These are phyloP conservation scores for Caiman crocodilus DNA, from an alignment of 2,797 vertebrate genomes.

Conservation along the genomic window DNA sequence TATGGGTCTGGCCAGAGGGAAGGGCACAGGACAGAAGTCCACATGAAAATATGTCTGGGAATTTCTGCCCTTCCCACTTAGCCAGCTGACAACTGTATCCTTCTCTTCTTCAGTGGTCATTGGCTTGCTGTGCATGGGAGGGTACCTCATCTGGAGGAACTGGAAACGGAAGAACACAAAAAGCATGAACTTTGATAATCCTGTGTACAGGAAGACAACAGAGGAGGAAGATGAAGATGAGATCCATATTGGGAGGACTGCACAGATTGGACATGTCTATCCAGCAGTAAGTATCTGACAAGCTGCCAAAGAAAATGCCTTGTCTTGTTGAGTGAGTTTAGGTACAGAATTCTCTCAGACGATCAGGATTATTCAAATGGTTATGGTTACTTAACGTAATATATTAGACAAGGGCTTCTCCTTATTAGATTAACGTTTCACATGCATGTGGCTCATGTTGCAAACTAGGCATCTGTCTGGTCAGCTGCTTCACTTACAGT, in stretches of 20 bases:
- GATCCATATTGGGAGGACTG: slow-evolving; percentile 94
- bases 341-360: neutral
- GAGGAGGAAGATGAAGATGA: slow-evolving; percentile 94
- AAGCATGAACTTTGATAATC: slow-evolving; percentile 99
- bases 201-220: slow-evolving; percentile 96
- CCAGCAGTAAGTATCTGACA: slow-evolving; percentile 92
- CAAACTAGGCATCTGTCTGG: neutral
- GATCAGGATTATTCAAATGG: neutral
- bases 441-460: neutral
- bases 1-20: neutral
- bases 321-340: neutral
- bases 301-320: neutral
- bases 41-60: neutral
- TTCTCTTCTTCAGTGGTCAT: slow-evolving; percentile 88
- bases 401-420: neutral
- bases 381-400: neutral
- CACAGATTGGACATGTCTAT: slow-evolving; percentile 96
- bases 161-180: slow-evolving; percentile 99
- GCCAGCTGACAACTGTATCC: neutral
- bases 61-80: neutral
- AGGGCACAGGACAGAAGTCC: neutral
- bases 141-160: slow-evolving; percentile 98
- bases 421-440: neutral
- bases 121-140: slow-evolving; percentile 91
- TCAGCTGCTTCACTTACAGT: neutral